Percentiles rank a stretch among this genome's conserved stretches.
Evolutionary conservation across 2,113 vertebrate genomes (phyloP).

Genomic region (Camelus dromedarius): DNA sequence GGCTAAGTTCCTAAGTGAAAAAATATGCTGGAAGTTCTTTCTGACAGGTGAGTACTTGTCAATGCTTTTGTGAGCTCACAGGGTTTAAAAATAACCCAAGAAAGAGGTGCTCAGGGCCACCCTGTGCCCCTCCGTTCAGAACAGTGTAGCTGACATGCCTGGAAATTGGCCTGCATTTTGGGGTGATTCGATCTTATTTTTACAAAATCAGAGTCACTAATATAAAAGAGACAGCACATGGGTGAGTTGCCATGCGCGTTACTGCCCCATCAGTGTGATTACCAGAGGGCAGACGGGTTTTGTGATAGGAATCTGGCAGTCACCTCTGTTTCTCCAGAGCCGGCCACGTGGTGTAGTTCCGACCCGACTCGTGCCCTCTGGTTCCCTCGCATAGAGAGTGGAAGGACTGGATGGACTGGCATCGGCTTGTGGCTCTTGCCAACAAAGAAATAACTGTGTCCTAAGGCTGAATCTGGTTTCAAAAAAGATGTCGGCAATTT

Average conservation of each 20-base stretch:
- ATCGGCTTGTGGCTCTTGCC: constrained; percentile 74
- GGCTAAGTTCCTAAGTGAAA: background rate
- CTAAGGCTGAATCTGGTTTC: constrained; percentile 81
- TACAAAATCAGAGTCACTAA: constrained; percentile 66
- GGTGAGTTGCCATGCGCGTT: constrained; percentile 45
- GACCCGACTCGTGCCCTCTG: constrained; percentile 76
- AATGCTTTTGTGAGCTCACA: constrained; percentile 3
- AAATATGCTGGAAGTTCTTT: constrained; percentile 17
- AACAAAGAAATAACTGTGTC: constrained; percentile 76
- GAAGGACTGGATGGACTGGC: background rate
- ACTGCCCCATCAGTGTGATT: constrained; percentile 58
- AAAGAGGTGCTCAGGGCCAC: background rate
- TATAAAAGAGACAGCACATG: constrained; percentile 43
- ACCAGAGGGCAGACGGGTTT: constrained; percentile 71
- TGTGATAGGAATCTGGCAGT: constrained; percentile 57
- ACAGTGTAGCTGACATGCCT: background rate
- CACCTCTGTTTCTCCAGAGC: constrained; percentile 47
- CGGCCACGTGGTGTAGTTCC: constrained; percentile 77
- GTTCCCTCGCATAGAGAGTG: constrained; percentile 68
- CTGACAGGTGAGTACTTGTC: constrained; percentile 24
- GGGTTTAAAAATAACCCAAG: constrained; percentile 3
- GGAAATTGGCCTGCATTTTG: constrained; percentile 25
- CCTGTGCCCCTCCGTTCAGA: background rate
- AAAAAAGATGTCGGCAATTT: constrained; percentile 79
- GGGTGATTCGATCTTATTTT: constrained; percentile 58